A percentile compares a stretch with the other conserved stretches of the same genome.
These are phyloP conservation scores for Athene noctua DNA, from an alignment of 2,113 vertebrate genomes.

Conservation along the genomic window DNA sequence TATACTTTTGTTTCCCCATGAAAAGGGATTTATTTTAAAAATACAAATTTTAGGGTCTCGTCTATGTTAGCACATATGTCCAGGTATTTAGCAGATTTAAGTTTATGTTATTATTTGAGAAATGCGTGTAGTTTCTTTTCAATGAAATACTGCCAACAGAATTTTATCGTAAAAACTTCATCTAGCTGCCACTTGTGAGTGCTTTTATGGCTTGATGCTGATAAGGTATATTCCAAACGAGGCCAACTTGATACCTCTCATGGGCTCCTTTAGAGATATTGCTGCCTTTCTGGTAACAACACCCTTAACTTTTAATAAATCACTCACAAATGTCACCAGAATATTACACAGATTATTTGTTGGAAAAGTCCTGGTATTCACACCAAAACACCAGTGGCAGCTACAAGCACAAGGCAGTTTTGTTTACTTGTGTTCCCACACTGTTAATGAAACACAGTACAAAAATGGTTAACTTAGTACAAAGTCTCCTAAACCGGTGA, in stretches of 20 bases:
- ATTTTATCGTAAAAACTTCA: background rate
- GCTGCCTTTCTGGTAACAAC: background rate
- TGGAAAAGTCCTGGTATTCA: no score
- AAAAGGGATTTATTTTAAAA: background rate
- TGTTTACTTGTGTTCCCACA: background rate
- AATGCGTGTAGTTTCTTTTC: background rate
- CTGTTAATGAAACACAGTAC: background rate
- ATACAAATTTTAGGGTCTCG: background rate
- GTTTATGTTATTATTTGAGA: background rate
- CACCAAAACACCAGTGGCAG: background rate
- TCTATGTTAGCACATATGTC: background rate
- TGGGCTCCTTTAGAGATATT: background rate
- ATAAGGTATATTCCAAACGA: background rate
- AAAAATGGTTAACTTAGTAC: background rate
- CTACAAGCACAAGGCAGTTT: background rate
- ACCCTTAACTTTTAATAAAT: background rate
- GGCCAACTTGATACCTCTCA: background rate
- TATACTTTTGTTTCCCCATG: background rate
- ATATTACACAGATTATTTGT: background rate
- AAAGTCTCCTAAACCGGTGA: background rate
- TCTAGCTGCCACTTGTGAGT: background rate
- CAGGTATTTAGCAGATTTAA: background rate
- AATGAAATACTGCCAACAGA: background rate
- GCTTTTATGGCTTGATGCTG: background rate
- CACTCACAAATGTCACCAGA: background rate